Conservation (phyloP, 2,888 invertebrate genomes). For the Nomada hirtipes region DNA sequence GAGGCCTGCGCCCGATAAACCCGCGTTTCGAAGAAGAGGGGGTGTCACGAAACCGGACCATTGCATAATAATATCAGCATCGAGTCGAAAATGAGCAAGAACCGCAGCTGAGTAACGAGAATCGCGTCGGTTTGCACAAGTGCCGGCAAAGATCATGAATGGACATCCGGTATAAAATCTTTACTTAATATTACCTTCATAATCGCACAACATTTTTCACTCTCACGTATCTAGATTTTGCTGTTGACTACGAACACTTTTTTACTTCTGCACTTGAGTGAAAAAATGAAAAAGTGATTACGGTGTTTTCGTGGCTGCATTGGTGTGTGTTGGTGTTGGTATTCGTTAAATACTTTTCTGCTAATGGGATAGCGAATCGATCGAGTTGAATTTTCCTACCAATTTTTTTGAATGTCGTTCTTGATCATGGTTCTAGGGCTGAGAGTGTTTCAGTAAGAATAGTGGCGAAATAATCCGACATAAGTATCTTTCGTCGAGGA, state of each 20-base stretch:
- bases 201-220: no score
- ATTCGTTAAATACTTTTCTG: no score
- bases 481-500: slow-evolving; percentile 10
- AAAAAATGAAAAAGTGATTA: no score
- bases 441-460: not conserved
- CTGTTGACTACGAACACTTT: no score
- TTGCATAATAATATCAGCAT: slow-evolving; percentile 51
- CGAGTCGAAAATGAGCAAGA: slow-evolving; percentile 35
- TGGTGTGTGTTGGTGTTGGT: no score
- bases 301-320: no score
- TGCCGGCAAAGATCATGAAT: slow-evolving; percentile 30
- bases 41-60: slow-evolving; percentile 9
- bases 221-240: no score
- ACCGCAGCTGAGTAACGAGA: slow-evolving; percentile 13
- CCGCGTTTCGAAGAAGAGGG: not conserved
- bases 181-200: no score
- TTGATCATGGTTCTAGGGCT: not conserved
- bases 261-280: no score
- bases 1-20: slow-evolving; percentile 40
- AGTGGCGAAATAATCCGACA: not conserved
- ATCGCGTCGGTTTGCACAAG: not conserved
- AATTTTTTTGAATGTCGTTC: not conserved
- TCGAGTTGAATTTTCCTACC: no score
- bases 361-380: no score
- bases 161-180: slow-evolving; percentile 30